Conservation (phyloP, 2,113 vertebrate genomes). For the Prunella himalayana region DNA sequence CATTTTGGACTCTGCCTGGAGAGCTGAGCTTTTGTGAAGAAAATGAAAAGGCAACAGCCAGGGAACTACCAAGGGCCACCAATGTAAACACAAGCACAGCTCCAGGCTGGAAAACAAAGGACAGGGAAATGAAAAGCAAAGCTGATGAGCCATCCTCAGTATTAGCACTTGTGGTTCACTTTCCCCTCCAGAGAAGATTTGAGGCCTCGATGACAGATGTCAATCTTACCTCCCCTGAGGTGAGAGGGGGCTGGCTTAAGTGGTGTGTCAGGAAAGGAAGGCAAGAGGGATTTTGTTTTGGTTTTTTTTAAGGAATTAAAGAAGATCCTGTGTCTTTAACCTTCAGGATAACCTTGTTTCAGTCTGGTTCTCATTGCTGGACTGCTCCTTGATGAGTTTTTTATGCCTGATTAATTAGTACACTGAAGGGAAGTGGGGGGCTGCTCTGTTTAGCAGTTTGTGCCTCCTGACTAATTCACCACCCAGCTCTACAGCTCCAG, state of each 20-base stretch:
- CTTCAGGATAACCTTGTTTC: constrained; percentile 67
- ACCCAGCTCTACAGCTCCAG: neutral
- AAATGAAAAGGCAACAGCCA: neutral
- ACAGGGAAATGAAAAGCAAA: neutral
- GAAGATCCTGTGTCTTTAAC: constrained; percentile 48
- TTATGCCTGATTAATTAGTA: constrained; percentile 69
- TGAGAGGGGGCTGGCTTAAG: neutral
- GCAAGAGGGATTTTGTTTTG: neutral
- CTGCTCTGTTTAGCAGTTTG: constrained; percentile 32
- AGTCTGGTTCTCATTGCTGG: constrained; percentile 44
- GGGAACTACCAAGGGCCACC: neutral
- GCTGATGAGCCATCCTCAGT: neutral
- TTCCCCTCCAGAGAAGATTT: neutral
- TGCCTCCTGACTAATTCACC: constrained; percentile 17
- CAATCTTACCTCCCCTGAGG: neutral
- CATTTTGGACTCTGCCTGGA: neutral
- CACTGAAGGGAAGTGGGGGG: neutral
- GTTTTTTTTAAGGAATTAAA: constrained; percentile 11
- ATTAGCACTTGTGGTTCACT: neutral
- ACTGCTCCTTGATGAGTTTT: constrained; percentile 68
- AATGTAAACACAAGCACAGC: neutral
- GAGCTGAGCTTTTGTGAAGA: neutral
- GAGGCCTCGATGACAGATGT: neutral
- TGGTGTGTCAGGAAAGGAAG: neutral
- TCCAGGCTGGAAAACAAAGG: constrained; percentile 6